Evolutionary conservation across 2,888 invertebrate genomes (phyloP).

Genomic region (Baronia brevicornis): DNA sequence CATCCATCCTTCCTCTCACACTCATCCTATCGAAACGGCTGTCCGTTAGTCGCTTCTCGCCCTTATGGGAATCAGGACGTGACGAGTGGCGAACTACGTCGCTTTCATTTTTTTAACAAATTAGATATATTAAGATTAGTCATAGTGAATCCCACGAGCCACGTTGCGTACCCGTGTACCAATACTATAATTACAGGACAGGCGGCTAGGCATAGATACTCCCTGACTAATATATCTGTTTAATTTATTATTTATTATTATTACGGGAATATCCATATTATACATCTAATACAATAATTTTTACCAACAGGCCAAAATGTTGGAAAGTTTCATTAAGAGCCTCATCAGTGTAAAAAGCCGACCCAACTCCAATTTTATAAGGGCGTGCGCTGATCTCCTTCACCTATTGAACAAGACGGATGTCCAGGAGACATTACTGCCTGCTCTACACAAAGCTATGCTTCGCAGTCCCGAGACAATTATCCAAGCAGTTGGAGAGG

Average conservation of each 20-base stretch:
- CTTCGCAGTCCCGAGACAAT: constrained; percentile 95
- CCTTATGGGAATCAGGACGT: too few relatives aligned
- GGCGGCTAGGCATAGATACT: too few relatives aligned
- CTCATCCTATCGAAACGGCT: too few relatives aligned
- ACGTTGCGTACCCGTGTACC: too few relatives aligned
- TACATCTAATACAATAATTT: background rate
- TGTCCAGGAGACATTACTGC: constrained; percentile 84
- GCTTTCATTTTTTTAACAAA: too few relatives aligned
- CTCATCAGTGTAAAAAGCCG: constrained; percentile 85
- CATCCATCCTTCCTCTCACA: too few relatives aligned
- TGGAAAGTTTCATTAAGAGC: constrained; percentile 85
- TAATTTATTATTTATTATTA: too few relatives aligned
- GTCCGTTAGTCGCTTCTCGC: too few relatives aligned
- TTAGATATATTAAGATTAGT: too few relatives aligned
- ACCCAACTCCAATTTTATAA: constrained; percentile 81
- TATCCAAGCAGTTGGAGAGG: constrained; percentile 85
- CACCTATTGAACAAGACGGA: constrained; percentile 77
- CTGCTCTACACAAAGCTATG: constrained; percentile 93
- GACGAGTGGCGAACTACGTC: too few relatives aligned
- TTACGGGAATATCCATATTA: background rate
- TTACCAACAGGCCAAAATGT: constrained; percentile 70
- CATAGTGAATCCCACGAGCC: too few relatives aligned
- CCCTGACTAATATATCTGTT: background rate
- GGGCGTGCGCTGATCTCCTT: constrained; percentile 80
- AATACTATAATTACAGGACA: too few relatives aligned